Evolutionary conservation across 2,113 vertebrate species (phyloP).

Genomic region (Chlamydotis undulata): DNA sequence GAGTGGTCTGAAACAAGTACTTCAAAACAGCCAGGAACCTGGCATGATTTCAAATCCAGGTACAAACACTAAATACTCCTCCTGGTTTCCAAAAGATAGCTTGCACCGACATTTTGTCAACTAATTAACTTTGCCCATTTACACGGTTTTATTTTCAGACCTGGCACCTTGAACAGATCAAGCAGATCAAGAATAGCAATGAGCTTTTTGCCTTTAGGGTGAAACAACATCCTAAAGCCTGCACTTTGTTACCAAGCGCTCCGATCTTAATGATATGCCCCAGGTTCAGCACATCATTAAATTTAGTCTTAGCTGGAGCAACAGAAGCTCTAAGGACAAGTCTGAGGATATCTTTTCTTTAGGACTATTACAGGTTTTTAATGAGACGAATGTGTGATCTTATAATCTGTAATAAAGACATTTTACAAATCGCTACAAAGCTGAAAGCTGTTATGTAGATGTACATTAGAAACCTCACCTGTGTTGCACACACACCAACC

Average conservation of each 20-base stretch:
- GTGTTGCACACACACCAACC: background rate
- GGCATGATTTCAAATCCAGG: background rate
- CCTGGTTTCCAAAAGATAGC: background rate
- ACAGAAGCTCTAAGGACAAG: slow-evolving; percentile 4
- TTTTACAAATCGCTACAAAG: background rate
- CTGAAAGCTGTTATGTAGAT: background rate
- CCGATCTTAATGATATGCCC: background rate
- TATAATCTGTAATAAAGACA: background rate
- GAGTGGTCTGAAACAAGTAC: background rate
- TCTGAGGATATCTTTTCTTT: background rate
- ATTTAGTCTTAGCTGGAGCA: background rate
- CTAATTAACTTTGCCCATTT: background rate
- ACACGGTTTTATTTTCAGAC: background rate
- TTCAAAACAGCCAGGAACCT: background rate
- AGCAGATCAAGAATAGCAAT: background rate
- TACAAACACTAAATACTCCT: background rate
- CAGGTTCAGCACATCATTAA: background rate
- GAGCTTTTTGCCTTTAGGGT: background rate
- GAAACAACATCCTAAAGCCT: background rate
- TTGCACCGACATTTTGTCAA: background rate
- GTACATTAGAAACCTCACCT: slow-evolving; percentile 7
- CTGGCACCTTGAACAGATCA: background rate
- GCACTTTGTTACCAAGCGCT: background rate
- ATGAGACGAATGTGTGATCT: background rate
- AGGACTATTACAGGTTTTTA: background rate